phyloP scores from a whole-genome alignment of 2,113 vertebrate species.

The Ctenomys sociabilis region DNA sequence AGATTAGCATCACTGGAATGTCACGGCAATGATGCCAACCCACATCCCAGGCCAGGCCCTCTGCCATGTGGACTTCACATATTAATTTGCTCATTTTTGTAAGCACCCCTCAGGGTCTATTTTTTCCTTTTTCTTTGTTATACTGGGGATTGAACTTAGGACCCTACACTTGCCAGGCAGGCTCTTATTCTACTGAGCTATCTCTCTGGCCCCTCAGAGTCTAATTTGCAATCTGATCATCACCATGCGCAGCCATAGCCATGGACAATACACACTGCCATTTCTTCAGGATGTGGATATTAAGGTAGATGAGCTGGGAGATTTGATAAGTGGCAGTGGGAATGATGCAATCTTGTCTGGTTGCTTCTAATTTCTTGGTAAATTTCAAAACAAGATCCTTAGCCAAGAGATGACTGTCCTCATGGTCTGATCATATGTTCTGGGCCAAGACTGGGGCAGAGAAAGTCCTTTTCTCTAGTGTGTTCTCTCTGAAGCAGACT shows the following conservation, averaged over 20 bases:
- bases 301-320: no score
- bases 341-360: background rate
- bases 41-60: background rate
- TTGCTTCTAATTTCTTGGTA: background rate
- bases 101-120: background rate
- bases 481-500: background rate
- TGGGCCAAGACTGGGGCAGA: background rate
- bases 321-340: background rate
- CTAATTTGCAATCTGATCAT: background rate
- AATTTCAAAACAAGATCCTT: background rate
- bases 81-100: background rate
- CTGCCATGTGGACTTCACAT: background rate
- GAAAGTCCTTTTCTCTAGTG: background rate
- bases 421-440: background rate
- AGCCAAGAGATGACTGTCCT: background rate
- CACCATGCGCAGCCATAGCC: background rate
- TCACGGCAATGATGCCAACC: background rate
- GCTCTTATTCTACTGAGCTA: no score
- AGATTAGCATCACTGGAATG: accelerated
- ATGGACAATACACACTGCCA: accelerated
- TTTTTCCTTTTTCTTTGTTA: no score
- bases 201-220: background rate
- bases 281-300: background rate
- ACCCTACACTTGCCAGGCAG: no score
- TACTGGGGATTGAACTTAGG: no score